Evolutionary conservation across 2,888 invertebrate genomes (phyloP), one percentile per base, ranked within the genome.

Genomic region (Lissonota sp.): DNA sequence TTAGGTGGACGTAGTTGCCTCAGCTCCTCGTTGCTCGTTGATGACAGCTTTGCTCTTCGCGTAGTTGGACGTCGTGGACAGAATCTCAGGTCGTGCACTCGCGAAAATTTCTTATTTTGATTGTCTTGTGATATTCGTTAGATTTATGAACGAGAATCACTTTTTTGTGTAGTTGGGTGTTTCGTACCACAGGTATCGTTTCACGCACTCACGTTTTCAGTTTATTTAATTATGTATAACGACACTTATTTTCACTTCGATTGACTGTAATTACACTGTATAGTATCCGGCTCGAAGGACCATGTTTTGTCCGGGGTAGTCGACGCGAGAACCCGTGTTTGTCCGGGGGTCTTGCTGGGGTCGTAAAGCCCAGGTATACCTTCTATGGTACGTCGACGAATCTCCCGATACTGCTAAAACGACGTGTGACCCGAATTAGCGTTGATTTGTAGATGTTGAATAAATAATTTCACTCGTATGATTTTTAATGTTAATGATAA

Each of bases 341-440:
- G 26, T 26, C 26, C 26, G 26, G 26, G 26, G 26, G 26, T 26
- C 26, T 26, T 26, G 3, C 26, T 26, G 26, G 26, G 26, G 26
- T 26, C 26, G 26, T 26, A 26, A 26, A 26, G 26, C 26, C 26
- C 26, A 26, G 26, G 26, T 26, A 26, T 26, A 26, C 26, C 26
- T 26, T 26, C 12, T 4, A 53, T 53, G 40, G 3, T 53, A 55
- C 53, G 57, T 69, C 44, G 69, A 44, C 69, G n/a, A 44, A 69
- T 6, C 44, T 69, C 1, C 10, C 55, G 3, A 57, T 57, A 69
- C 46, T 69, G 5, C 46, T 69, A 26, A 26, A 3, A 26, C 26
- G 26, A 26, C 26, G 26, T 2, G 26, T 26, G 26, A 26, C 3
- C 26, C 26, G 26, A 26, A 26, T 26, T 26, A 26, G 26, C 26